phyloP scores from a whole-genome alignment of 2,888 invertebrate genomes.

The Lysandra bellargus region DNA sequence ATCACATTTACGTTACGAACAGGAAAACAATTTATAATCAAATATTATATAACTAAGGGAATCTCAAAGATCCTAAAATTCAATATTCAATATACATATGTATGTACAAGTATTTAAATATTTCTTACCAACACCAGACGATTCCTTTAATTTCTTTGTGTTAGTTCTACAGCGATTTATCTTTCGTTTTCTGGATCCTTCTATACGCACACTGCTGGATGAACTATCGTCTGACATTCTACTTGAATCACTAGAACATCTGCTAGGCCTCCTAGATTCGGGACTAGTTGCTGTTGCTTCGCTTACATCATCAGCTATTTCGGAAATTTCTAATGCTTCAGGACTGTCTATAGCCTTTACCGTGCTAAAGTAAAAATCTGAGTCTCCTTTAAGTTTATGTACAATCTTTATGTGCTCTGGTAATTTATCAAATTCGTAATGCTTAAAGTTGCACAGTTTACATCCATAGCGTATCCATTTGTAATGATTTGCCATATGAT shows the following conservation, averaged over 20 bases:
- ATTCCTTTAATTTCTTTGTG: conserved; percentile 57
- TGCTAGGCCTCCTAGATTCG: conserved; percentile 65
- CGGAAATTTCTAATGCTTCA: conserved; percentile 63
- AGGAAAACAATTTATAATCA: neutral
- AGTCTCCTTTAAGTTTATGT: conserved; percentile 81
- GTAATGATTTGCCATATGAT: conserved; percentile 84
- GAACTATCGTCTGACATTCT: conserved; percentile 72
- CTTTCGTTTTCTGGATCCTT: conserved; percentile 64
- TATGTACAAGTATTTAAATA: neutral
- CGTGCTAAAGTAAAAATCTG: conserved; percentile 74
- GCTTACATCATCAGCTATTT: conserved; percentile 51
- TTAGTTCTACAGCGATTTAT: conserved; percentile 50
- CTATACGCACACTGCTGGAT: conserved; percentile 60
- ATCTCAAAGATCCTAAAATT: neutral
- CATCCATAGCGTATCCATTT: conserved; percentile 89
- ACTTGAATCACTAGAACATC: conserved; percentile 73
- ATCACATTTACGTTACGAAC: neutral
- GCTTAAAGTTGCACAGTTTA: conserved; percentile 85
- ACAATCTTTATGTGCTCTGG: conserved; percentile 83
- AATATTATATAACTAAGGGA: neutral
- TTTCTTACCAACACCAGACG: conserved; percentile 50
- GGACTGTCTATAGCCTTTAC: conserved; percentile 67
- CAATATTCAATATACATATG: neutral
- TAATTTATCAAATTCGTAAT: conserved; percentile 83
- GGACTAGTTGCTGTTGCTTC: conserved; percentile 57